phyloP scores from a whole-genome alignment of 1,140 invertebrate species.

The Drosophila sp. region DNA sequence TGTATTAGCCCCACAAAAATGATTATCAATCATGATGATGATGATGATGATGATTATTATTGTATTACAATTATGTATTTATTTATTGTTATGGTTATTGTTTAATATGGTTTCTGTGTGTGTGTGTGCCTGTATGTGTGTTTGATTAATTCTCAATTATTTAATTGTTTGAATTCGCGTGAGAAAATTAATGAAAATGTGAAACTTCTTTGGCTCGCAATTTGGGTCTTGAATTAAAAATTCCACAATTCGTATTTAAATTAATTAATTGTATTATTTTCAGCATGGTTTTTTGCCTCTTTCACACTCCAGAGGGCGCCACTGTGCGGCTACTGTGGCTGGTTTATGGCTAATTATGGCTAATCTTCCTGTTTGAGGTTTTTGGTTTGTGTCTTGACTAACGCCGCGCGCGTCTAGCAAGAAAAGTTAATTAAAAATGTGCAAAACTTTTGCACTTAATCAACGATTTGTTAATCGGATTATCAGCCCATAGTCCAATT shows the following conservation, averaged over 20 bases:
- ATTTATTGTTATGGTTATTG: conserved; percentile 35
- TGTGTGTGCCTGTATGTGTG: conserved; percentile 31
- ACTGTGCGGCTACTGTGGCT: conserved; percentile 37
- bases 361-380: conserved; percentile 14
- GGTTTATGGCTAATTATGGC: conserved; percentile 69
- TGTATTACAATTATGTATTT: conserved; percentile 59
- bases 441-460: background rate
- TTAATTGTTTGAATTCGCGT: conserved; percentile 63
- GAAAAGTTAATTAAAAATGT: conserved; percentile 15
- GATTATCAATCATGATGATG: conserved; percentile 31
- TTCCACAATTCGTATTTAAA: background rate
- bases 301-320: conserved; percentile 48
- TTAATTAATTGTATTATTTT: background rate
- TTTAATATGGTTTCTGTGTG: conserved; percentile 24
- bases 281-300: background rate
- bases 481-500: background rate
- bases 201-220: background rate
- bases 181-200: conserved; percentile 54
- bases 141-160: conserved; percentile 67
- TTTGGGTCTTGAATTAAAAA: background rate
- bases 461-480: background rate
- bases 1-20: conserved; percentile 61
- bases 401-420: conserved; percentile 34
- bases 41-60: conserved; percentile 45
- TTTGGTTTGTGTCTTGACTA: conserved; percentile 65